Base-by-base conservation (phyloP, 2,888 invertebrate genomes). In the Acrocyrtus sp. region DNA sequence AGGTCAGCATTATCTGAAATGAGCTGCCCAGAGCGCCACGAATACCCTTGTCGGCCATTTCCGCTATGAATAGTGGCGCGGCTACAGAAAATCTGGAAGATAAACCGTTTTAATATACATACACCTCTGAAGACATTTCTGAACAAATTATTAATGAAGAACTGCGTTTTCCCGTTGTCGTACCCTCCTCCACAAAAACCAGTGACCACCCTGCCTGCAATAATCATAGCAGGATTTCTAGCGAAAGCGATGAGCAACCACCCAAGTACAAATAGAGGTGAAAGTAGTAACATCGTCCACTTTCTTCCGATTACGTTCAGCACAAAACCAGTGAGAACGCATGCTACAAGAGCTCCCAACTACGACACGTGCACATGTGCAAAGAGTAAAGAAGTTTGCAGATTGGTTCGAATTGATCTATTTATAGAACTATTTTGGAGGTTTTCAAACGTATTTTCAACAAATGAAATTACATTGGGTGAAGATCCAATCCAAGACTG, bases 1-100 rank as follows among this genome's bases (percentile, higher is more conserved):
- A 45, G 8, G 74, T 74, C 63, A 96, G 87, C 89, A 93, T 91
- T 21, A 97, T 85, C 83, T 96, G 96, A 83, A 95, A 94, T 82
- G 91, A 93, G 51, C 93, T 92, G 2, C 96, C 96, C 0, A 96
- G 85, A 0, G 90, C 89, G 0, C 96, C 97, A 65, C 96, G 88
- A 80, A 95, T 90, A 27, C 90, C 89, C 80, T 91, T 92, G 80
- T 95, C 91, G 0, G 95, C 90, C 50, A 94, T 94, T 86, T 97
- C 97, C 17, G 75, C 78, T 6, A 90, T 91, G 83, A 94, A 94
- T 74, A 95, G 88, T 0, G 96, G 95, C 0, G 91, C 92, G 0
- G 92, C 90, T 17, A 94, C 90, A 81, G 93, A 94, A 82, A 92
- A 72, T n/a, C 72, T 68, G 21, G 34, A 29, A 21, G 50, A 29